Evolutionary conservation across 2,113 vertebrate genomes (phyloP), one percentile per base, ranked within the genome.

Genomic region (Myodes glareolus): DNA sequence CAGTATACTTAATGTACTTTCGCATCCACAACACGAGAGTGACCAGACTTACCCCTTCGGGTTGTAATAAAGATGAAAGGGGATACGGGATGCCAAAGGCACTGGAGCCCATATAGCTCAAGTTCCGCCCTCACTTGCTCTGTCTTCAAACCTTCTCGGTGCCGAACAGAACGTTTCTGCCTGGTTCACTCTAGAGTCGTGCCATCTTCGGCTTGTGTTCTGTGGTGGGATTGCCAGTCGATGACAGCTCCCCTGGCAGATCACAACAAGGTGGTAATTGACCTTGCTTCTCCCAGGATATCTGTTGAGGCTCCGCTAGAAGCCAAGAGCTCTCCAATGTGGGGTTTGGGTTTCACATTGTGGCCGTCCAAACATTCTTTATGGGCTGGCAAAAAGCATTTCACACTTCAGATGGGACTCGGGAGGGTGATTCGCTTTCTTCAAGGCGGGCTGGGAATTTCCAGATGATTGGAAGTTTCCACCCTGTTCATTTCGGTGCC

Each of bases 301-400:
- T 90, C 91, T 96, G 67, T 91, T 87, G 50, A 50, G 77, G 29
- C 72, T 95, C 39, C 52, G 5, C 39, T 92, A 25, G 81, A 94
- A 94, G 85, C 90, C 85, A 65, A 52, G 70, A n/a, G 63, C 86
- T 97, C 94, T 85, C 85, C 7, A 55, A 33, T 8, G 8, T 88
- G 31, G 72, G 52, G 61, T 96, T 96, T 36, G 36, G 36, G 67
- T 97, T 97, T 97, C 90, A 94, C 16, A 36, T 36, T 85, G 90
- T 25, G 14, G 65, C 65, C 42, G 86, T 89, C 68, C 25, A 45
- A 75, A 82, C 25, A 39, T 88, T 92, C 58, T 98, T 95, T 96
- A 95, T 70, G 65, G 68, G 81, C 94, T 95, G 92, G 92, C 95
- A 95, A 97, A 94, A 94, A 89, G 90, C 13, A 2, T 80, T 97